These are phyloP conservation scores for Cranoglanis bouderius DNA, from an alignment of 2,113 vertebrate species.

Conservation along the genomic window DNA sequence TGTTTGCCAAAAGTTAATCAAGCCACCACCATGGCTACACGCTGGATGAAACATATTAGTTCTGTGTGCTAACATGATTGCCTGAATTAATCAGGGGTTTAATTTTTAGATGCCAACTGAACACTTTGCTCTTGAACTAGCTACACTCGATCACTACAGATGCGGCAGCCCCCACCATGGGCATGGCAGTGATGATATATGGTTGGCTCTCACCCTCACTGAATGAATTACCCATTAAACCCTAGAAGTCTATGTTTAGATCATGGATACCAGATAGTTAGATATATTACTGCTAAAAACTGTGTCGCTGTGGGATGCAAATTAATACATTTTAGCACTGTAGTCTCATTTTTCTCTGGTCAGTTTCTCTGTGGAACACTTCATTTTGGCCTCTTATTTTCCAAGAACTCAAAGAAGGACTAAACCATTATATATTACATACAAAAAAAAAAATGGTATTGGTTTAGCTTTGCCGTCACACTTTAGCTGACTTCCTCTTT, in stretches of 20 bases:
- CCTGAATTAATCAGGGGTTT: constrained; percentile 34
- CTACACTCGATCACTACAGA: constrained; percentile 30
- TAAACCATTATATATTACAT: background rate
- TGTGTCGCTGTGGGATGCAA: constrained; percentile 30
- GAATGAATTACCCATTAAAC: constrained; percentile 48
- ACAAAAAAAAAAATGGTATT: constrained; percentile 67
- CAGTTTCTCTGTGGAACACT: constrained; percentile 2
- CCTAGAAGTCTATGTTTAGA: constrained; percentile 44
- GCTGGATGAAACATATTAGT: background rate
- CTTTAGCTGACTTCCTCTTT: constrained; percentile 75
- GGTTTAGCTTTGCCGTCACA: constrained; percentile 65
- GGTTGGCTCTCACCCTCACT: constrained; percentile 24
- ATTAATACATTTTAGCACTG: constrained; percentile 27
- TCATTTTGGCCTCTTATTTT: background rate
- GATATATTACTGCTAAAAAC: constrained; percentile 42
- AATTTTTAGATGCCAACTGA: constrained; percentile 43
- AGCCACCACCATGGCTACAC: background rate
- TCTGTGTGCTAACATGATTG: constrained; percentile 15
- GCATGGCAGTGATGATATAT: constrained; percentile 39
- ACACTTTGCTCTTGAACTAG: constrained; percentile 1
- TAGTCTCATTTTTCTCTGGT: constrained; percentile 18
- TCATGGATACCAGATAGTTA: constrained; percentile 33
- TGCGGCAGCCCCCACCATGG: constrained; percentile 23
- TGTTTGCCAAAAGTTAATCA: background rate
- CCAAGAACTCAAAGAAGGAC: background rate